Percentiles rank a stretch among this genome's conserved stretches.
Conservation (phyloP, 2,797 vertebrate genomes). For the Hoplostethus atlanticus region DNA sequence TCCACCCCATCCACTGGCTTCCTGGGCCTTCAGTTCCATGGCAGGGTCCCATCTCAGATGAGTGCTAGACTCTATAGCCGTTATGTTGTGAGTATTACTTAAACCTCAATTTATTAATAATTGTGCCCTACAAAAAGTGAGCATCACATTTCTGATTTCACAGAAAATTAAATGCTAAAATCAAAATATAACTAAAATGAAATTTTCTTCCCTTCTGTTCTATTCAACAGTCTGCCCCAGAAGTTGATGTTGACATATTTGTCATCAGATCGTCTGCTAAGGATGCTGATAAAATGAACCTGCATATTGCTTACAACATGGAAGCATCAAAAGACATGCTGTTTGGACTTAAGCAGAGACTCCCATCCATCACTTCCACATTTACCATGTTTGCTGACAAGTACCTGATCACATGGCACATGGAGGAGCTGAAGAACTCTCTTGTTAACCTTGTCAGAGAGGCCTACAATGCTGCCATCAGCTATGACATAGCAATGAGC, state of each 20-base stretch:
- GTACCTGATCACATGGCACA: conserved; percentile 78
- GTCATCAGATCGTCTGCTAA: conserved; percentile 69
- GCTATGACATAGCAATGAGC: conserved; percentile 65
- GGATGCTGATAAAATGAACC: conserved; percentile 62
- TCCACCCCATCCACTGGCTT: conserved; percentile 66
- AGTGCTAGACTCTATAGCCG: conserved; percentile 77
- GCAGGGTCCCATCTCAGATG: conserved; percentile 50
- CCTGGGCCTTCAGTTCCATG: conserved; percentile 73
- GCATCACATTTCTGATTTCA: background rate
- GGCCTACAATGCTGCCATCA: conserved; percentile 59
- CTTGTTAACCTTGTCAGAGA: conserved; percentile 73
- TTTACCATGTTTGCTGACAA: conserved; percentile 83
- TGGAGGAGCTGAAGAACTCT: conserved; percentile 76
- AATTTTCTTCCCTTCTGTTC: conserved; percentile 22
- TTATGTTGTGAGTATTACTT: conserved; percentile 77
- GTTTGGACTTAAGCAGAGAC: conserved; percentile 75
- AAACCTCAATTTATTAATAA: background rate
- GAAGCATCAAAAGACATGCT: conserved; percentile 76
- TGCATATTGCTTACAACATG: conserved; percentile 83
- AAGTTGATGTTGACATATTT: conserved; percentile 81
- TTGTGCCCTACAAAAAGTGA: background rate
- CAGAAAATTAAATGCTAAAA: background rate
- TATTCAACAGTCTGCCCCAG: conserved; percentile 79
- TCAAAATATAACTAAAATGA: background rate
- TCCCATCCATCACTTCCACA: conserved; percentile 74